These are phyloP conservation scores for Lacerta viridis DNA, from an alignment of 2,797 vertebrate species.

Conservation along the genomic window DNA sequence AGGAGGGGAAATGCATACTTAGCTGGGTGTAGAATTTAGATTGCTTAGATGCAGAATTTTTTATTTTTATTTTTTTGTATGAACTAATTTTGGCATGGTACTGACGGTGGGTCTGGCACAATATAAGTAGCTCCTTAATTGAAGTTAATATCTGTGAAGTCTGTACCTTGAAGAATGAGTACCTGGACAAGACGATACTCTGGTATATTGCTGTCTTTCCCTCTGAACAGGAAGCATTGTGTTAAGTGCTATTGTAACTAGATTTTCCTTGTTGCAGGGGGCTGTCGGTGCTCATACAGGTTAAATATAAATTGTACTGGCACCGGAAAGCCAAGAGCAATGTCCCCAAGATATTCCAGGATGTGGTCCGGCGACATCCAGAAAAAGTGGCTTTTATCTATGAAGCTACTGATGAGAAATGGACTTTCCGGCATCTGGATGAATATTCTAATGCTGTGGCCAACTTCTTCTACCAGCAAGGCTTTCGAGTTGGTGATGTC, in stretches of 20 bases:
- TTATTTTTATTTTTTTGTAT: background rate
- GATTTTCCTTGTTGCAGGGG: slow-evolving; percentile 77
- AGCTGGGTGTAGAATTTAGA: background rate
- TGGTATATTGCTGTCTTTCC: background rate
- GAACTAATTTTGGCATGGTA: background rate
- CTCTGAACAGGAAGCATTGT: background rate
- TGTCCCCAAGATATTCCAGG: slow-evolving; percentile 85
- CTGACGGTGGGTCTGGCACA: background rate
- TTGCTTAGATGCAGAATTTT: background rate
- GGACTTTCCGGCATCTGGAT: slow-evolving; percentile 88
- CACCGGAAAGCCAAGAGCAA: slow-evolving; percentile 79
- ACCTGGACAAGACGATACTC: background rate
- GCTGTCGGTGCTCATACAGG: slow-evolving; percentile 82
- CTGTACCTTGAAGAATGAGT: background rate
- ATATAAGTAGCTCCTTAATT: background rate
- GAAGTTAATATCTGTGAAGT: background rate
- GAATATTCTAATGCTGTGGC: slow-evolving; percentile 87
- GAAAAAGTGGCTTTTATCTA: slow-evolving; percentile 87
- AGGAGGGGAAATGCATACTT: background rate
- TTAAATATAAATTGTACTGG: slow-evolving; percentile 79
- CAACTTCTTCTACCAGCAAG: slow-evolving; percentile 82
- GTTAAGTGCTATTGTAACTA: background rate
- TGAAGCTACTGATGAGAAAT: slow-evolving; percentile 83
- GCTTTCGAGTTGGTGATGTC: slow-evolving; percentile 84
- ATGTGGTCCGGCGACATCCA: slow-evolving; percentile 76